Conservation (phyloP, 2,888 invertebrate genomes). For the Xylota sylvarum region DNA sequence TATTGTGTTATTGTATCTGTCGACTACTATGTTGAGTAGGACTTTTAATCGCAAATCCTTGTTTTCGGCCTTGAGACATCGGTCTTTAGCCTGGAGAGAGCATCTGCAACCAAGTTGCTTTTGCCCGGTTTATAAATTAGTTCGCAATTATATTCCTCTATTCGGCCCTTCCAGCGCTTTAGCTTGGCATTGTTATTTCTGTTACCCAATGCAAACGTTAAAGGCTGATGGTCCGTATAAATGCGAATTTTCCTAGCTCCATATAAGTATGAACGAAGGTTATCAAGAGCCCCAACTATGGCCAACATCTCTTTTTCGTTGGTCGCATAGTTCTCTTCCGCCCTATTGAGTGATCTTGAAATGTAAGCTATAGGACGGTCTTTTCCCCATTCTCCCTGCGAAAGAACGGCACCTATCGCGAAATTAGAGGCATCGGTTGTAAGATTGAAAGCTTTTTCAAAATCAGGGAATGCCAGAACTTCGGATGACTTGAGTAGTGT, state of each 20-base stretch:
- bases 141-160: neutral
- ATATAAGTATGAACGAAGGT: neutral
- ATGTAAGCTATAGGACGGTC: neutral
- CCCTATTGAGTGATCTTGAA: neutral
- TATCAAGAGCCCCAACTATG: neutral
- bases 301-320: neutral
- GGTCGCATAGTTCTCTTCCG: neutral
- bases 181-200: neutral
- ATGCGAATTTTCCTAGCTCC: neutral
- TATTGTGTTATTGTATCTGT: no score
- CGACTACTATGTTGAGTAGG: no score
- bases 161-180: neutral
- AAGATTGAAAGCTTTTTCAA: neutral
- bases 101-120: no score
- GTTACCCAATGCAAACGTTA: no score
- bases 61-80: no score
- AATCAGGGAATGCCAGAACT: neutral
- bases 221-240: no score
- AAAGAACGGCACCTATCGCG: neutral
- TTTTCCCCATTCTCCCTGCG: neutral
- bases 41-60: no score
- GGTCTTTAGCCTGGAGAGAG: no score
- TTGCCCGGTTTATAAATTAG: no score
- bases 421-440: neutral
- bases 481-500: no score